Evolutionary conservation across 1,140 invertebrate species (phyloP).

Genomic region (Bacillus rossius): DNA sequence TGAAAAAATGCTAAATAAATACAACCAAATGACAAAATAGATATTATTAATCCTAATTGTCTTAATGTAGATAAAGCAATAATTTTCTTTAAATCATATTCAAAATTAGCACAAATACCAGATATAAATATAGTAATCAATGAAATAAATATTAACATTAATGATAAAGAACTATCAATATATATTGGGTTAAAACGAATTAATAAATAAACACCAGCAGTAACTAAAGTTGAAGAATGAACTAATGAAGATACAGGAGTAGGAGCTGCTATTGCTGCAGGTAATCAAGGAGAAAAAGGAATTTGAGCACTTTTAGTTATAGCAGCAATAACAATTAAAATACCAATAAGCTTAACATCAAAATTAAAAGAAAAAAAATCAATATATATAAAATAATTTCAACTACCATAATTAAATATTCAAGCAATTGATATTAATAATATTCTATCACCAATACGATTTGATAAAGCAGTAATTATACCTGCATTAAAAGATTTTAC

Average conservation of each 20-base stretch:
- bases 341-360: conserved; percentile 41
- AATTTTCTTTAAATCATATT: conserved; percentile 62
- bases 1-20: conserved; percentile 53
- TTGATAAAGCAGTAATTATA: conserved; percentile 54
- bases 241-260: conserved; percentile 64
- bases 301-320: conserved; percentile 65
- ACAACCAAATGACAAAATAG: conserved; percentile 45
- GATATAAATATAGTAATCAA: conserved; percentile 54
- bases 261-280: conserved; percentile 60
- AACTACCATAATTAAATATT: conserved; percentile 47
- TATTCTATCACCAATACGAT: conserved; percentile 54
- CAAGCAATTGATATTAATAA: conserved; percentile 50
- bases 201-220: conserved; percentile 62
- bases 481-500: conserved; percentile 52
- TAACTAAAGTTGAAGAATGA: conserved; percentile 69
- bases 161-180: conserved; percentile 32
- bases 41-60: conserved; percentile 60
- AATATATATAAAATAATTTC: conserved; percentile 48
- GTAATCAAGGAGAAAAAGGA: conserved; percentile 64
- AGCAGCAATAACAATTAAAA: conserved; percentile 33
- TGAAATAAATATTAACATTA: conserved; percentile 41
- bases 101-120: conserved; percentile 51
- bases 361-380: conserved; percentile 41
- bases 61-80: conserved; percentile 66
- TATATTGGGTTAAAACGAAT: conserved; percentile 52